Evolutionary conservation across 1,140 invertebrate species (phyloP).

Genomic region (Aleiodes sp.): DNA sequence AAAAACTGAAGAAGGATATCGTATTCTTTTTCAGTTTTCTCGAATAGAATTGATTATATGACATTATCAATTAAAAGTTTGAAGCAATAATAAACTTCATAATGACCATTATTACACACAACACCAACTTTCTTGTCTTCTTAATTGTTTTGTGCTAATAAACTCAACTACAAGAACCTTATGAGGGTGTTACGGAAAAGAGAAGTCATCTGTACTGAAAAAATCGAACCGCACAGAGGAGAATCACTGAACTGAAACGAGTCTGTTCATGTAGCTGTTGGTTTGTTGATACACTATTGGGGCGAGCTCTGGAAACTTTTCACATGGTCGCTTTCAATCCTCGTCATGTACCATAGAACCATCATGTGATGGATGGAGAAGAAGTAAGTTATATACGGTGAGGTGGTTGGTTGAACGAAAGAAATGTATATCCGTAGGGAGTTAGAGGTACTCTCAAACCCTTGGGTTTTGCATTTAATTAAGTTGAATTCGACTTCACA

Average conservation of each 20-base stretch:
- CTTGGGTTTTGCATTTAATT: neutral
- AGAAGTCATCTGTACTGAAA: neutral
- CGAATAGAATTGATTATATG: too few relatives aligned
- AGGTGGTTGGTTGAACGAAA: slow-evolving; percentile 4
- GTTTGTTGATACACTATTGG: neutral
- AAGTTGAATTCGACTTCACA: neutral
- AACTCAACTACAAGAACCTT: too few relatives aligned
- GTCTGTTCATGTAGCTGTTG: neutral
- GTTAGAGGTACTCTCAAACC: neutral
- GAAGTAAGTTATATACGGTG: neutral
- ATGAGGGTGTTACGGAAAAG: too few relatives aligned
- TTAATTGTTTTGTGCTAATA: too few relatives aligned
- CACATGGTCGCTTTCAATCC: slow-evolving; percentile 11
- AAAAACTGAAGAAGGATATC: too few relatives aligned
- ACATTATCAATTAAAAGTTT: too few relatives aligned
- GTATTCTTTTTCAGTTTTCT: too few relatives aligned
- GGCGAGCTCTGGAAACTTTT: neutral
- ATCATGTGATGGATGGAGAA: slow-evolving; percentile 8
- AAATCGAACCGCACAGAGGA: neutral
- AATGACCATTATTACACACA: too few relatives aligned
- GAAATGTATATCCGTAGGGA: neutral
- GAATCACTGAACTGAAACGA: neutral
- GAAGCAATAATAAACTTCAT: too few relatives aligned
- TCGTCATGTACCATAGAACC: slow-evolving; percentile 1
- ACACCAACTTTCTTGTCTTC: too few relatives aligned